These are phyloP conservation scores for Avahi laniger DNA, from an alignment of 2,797 vertebrate genomes.

Conservation along the genomic window DNA sequence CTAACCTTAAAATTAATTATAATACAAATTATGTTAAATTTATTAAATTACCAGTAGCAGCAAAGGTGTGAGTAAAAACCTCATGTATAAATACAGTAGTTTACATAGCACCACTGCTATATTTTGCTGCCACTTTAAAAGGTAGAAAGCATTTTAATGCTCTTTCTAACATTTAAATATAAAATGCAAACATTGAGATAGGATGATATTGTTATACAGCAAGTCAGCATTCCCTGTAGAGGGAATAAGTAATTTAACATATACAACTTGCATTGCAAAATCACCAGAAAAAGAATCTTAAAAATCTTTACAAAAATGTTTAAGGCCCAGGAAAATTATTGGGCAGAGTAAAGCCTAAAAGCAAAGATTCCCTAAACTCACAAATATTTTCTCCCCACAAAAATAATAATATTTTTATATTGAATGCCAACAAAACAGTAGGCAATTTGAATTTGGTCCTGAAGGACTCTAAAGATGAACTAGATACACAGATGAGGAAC, in stretches of 20 bases:
- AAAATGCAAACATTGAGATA: constrained; percentile 3
- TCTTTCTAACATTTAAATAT: neutral
- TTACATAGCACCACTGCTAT: neutral
- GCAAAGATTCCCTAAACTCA: neutral
- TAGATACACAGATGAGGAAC: neutral
- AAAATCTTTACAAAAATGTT: constrained; percentile 41
- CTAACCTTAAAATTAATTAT: neutral
- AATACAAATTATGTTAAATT: neutral
- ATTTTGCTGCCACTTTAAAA: neutral
- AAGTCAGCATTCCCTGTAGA: neutral
- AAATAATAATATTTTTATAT: neutral
- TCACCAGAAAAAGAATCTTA: neutral
- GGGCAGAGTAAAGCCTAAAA: neutral
- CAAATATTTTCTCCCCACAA: neutral
- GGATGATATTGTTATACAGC: neutral
- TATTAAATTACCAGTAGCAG: neutral
- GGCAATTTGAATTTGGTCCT: neutral
- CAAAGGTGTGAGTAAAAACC: neutral
- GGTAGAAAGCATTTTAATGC: neutral
- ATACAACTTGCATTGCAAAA: constrained; percentile 27
- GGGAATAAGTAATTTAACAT: neutral
- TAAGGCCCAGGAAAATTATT: neutral
- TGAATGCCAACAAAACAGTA: neutral
- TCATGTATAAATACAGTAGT: neutral
- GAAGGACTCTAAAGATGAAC: neutral